These are phyloP conservation scores for Dorcus parallelipipedus DNA, from an alignment of 2,888 invertebrate species.

Conservation along the genomic window DNA sequence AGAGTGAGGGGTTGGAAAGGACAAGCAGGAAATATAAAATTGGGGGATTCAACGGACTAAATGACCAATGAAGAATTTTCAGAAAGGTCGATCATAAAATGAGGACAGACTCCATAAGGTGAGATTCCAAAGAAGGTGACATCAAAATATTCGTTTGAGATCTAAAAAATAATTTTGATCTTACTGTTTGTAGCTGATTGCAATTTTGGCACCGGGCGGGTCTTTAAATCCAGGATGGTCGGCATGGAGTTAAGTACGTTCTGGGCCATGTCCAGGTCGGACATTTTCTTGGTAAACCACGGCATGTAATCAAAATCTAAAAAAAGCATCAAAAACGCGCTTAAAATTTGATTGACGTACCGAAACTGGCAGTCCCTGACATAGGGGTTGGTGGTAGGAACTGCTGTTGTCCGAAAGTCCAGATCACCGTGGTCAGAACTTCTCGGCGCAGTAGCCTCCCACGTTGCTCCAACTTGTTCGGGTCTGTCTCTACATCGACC, in stretches of 20 bases:
- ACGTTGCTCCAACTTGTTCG: slow-evolving; percentile 79
- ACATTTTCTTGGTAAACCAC: slow-evolving; percentile 96
- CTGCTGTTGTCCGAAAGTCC: slow-evolving; percentile 56
- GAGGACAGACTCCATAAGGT: too few relatives aligned
- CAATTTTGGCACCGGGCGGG: slow-evolving; percentile 85
- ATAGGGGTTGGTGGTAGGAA: slow-evolving; percentile 72
- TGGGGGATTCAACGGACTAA: too few relatives aligned
- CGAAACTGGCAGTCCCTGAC: slow-evolving; percentile 82
- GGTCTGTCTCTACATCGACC: slow-evolving; percentile 91
- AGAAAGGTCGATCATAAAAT: too few relatives aligned
- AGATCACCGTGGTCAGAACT: slow-evolving; percentile 80
- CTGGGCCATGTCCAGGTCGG: slow-evolving; percentile 90
- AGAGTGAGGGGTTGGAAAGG: too few relatives aligned
- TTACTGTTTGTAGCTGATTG: slow-evolving; percentile 93
- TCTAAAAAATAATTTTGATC: slow-evolving; percentile 36
- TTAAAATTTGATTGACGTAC: slow-evolving; percentile 50
- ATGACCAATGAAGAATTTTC: too few relatives aligned
- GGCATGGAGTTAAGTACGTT: slow-evolving; percentile 90
- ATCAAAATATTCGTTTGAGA: too few relatives aligned
- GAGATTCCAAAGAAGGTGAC: too few relatives aligned
- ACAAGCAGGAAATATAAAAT: too few relatives aligned
- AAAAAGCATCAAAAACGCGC: slow-evolving; percentile 12
- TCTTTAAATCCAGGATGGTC: slow-evolving; percentile 99
- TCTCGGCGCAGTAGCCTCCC: slow-evolving; percentile 76
- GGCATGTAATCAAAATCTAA: slow-evolving; percentile 92